Conservation (phyloP, 2,888 invertebrate genomes). For the Agonopterix subpropinquella region DNA sequence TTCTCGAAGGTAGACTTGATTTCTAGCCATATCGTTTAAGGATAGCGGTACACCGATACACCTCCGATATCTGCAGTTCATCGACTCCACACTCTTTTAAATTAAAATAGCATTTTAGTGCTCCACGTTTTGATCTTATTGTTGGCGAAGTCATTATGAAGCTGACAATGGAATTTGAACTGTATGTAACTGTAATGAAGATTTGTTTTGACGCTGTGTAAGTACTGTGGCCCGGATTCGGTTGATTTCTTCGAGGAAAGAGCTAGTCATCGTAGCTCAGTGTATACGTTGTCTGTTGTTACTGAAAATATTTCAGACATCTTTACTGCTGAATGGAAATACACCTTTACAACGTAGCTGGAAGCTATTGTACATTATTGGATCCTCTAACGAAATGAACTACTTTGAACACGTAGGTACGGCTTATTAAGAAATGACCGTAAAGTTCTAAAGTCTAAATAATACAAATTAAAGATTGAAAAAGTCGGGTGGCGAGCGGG, state of each 20-base stretch:
- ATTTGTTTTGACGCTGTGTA: slow-evolving; percentile 14
- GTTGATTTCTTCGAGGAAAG: slow-evolving; percentile 52
- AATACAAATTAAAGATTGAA: too few relatives aligned
- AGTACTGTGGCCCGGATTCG: slow-evolving; percentile 44
- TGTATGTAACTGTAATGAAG: slow-evolving; percentile 29
- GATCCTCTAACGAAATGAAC: too few relatives aligned
- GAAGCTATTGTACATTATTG: too few relatives aligned
- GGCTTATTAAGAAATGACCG: too few relatives aligned
- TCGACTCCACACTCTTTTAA: slow-evolving; percentile 41
- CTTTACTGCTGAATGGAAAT: too few relatives aligned
- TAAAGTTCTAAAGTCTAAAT: too few relatives aligned
- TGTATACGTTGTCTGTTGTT: slow-evolving; percentile 14
- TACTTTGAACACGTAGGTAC: too few relatives aligned
- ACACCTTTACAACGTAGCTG: too few relatives aligned
- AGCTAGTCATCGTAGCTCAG: slow-evolving; percentile 30
- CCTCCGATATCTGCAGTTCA: slow-evolving; percentile 33
- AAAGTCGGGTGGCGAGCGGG: too few relatives aligned
- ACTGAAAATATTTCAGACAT: not conserved
- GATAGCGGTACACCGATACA: slow-evolving; percentile 37
- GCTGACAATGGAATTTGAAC: slow-evolving; percentile 19
- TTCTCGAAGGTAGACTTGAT: slow-evolving; percentile 1
- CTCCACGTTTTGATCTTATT: slow-evolving; percentile 46
- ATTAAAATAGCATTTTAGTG: slow-evolving; percentile 47
- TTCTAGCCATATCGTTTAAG: slow-evolving; percentile 9
- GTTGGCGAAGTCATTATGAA: slow-evolving; percentile 20